These are phyloP conservation scores for Raphicerus campestris DNA, from an alignment of 2,113 vertebrate species.

Conservation along the genomic window DNA sequence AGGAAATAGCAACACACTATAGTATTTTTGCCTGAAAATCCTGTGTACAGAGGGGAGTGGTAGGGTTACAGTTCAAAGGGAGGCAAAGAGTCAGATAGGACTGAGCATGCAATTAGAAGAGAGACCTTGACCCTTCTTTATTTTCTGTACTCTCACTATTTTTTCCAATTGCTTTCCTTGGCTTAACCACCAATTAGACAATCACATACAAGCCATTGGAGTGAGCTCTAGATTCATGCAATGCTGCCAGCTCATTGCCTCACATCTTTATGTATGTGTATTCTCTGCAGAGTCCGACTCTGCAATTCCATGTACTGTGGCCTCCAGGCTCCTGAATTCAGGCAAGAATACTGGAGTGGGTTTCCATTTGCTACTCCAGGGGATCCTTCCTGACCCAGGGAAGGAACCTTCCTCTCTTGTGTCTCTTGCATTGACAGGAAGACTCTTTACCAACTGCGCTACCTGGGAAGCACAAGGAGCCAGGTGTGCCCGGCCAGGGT, in stretches of 20 bases:
- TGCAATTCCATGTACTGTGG: neutral
- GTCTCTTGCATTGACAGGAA: neutral
- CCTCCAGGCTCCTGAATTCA: neutral
- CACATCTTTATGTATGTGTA: neutral
- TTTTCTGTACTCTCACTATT: neutral
- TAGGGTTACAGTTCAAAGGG: neutral
- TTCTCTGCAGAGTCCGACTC: neutral
- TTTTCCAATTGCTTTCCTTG: neutral
- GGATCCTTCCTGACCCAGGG: neutral
- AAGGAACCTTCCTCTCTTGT: neutral
- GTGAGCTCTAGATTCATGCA: neutral
- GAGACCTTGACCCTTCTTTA: neutral
- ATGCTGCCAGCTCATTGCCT: neutral
- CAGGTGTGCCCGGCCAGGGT: accelerated
- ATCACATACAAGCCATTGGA: neutral
- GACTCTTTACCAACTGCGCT: neutral
- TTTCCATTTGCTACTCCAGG: neutral
- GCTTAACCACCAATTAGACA: neutral
- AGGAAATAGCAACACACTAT: neutral
- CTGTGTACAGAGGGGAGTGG: neutral
- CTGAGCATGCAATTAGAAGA: neutral
- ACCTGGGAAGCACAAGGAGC: neutral
- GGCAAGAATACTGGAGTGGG: neutral
- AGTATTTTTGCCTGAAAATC: neutral
- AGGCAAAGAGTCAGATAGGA: neutral